phyloP scores from a whole-genome alignment of 2,888 invertebrate species.

The Coleophora flavipennella region DNA sequence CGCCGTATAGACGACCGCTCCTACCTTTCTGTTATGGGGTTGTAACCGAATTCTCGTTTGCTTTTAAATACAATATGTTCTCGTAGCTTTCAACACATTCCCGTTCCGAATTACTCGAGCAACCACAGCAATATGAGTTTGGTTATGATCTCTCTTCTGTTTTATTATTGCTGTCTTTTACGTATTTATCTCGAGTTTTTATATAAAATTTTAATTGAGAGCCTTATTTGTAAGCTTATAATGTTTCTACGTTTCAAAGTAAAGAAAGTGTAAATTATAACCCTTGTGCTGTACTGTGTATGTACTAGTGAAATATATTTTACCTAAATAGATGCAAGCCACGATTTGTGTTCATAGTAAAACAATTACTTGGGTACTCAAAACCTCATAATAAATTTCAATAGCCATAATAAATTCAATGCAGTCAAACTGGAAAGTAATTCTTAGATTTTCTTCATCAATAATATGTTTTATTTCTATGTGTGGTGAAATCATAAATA shows the following conservation, averaged over 20 bases:
- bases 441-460: slow-evolving; percentile 35
- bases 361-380: slow-evolving; percentile 53
- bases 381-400: slow-evolving; percentile 56
- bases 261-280: slow-evolving; percentile 19
- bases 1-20: slow-evolving; percentile 3
- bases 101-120: slow-evolving; percentile 26
- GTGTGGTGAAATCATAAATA: slow-evolving; percentile 59
- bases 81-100: slow-evolving; percentile 23
- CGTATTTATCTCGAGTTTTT: slow-evolving; percentile 47
- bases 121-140: slow-evolving; percentile 22
- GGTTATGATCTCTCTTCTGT: slow-evolving; percentile 39
- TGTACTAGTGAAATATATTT: slow-evolving; percentile 50
- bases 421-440: slow-evolving; percentile 35
- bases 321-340: slow-evolving; percentile 53
- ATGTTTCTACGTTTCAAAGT: slow-evolving; percentile 44
- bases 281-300: slow-evolving; percentile 49
- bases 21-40: slow-evolving; percentile 28
- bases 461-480: slow-evolving; percentile 34
- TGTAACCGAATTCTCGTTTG: slow-evolving; percentile 36
- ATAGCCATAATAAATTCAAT: slow-evolving; percentile 46
- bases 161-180: slow-evolving; percentile 24
- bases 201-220: slow-evolving; percentile 38
- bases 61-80: slow-evolving; percentile 2
- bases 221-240: slow-evolving; percentile 40
- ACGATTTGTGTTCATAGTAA: slow-evolving; percentile 68